phyloP scores from a whole-genome alignment of 2,888 invertebrate species.

The Phalangium opilio region DNA sequence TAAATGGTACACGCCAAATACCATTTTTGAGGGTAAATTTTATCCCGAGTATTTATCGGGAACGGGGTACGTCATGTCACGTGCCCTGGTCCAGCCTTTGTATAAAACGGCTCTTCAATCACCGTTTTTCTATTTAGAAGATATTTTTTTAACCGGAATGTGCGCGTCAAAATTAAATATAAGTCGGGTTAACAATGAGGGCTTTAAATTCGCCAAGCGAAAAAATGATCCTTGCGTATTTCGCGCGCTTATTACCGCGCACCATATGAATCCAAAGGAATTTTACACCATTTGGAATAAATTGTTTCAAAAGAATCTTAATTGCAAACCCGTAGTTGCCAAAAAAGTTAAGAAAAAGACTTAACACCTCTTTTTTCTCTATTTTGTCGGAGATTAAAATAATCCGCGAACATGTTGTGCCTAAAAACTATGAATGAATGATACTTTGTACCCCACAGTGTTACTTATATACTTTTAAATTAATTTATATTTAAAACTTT shows the following conservation, averaged over 20 bases:
- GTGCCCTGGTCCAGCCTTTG: slow-evolving; percentile 8
- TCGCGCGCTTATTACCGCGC: slow-evolving; percentile 16
- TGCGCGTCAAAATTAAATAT: slow-evolving; percentile 15
- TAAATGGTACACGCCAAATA: slow-evolving; percentile 21
- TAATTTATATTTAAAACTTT: too few species aligned
- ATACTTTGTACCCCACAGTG: too few species aligned
- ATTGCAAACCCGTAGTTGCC: too few species aligned
- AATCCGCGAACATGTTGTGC: too few species aligned
- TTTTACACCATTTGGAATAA: slow-evolving; percentile 9
- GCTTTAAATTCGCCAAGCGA: slow-evolving; percentile 18
- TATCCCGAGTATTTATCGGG: slow-evolving; percentile 23
- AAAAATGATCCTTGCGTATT: slow-evolving; percentile 17
- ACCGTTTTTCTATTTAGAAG: slow-evolving; percentile 18
- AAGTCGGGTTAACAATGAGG: slow-evolving; percentile 13
- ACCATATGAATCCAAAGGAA: slow-evolving; percentile 15
- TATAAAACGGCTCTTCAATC: slow-evolving; percentile 14
- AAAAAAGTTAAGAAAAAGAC: too few species aligned
- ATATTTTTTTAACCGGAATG: slow-evolving; percentile 18
- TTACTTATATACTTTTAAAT: too few species aligned
- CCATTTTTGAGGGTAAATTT: slow-evolving; percentile 14
- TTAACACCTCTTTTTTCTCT: too few species aligned
- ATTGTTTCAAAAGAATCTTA: too few species aligned
- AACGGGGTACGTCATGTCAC: slow-evolving; percentile 21
- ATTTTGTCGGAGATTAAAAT: too few species aligned
- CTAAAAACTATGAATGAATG: too few species aligned